phyloP scores from a whole-genome alignment of 2,888 invertebrate genomes.

The Pheosia tremula region DNA sequence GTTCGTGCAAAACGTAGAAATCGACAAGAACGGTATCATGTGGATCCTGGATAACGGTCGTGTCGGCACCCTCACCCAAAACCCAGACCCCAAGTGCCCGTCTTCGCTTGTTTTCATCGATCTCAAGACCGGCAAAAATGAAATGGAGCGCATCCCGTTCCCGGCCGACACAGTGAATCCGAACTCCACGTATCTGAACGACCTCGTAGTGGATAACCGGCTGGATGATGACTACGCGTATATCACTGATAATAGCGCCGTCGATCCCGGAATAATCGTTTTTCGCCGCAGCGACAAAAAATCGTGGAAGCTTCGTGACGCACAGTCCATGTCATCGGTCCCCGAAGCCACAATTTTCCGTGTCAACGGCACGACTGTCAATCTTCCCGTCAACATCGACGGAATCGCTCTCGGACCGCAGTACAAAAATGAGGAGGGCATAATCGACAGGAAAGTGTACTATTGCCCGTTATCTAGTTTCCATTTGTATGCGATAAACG shows the following conservation, averaged over 20 bases:
- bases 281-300: conserved; percentile 86
- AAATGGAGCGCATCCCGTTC: conserved; percentile 85
- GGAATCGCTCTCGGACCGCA: conserved; percentile 89
- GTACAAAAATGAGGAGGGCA: conserved; percentile 61
- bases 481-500: conserved; percentile 87
- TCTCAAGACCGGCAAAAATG: conserved; percentile 83
- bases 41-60: conserved; percentile 89
- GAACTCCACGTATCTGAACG: conserved; percentile 87
- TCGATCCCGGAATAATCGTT: conserved; percentile 89
- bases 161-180: conserved; percentile 84
- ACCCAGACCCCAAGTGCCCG: conserved; percentile 84
- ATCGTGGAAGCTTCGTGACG: conserved; percentile 89
- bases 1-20: conserved; percentile 90
- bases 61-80: conserved; percentile 84
- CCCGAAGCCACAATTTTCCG: conserved; percentile 84
- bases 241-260: conserved; percentile 88
- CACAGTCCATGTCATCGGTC: conserved; percentile 86
- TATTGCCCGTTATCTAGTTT: conserved; percentile 89
- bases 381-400: conserved; percentile 86
- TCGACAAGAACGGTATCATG: conserved; percentile 88
- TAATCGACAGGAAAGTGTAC: conserved; percentile 83
- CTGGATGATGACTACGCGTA: conserved; percentile 87
- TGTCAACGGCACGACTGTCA: conserved; percentile 84
- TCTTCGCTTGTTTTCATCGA: conserved; percentile 89
- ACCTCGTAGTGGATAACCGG: conserved; percentile 89